phyloP scores from a whole-genome alignment of 2,888 invertebrate species.

The Halocaridina rubra region DNA sequence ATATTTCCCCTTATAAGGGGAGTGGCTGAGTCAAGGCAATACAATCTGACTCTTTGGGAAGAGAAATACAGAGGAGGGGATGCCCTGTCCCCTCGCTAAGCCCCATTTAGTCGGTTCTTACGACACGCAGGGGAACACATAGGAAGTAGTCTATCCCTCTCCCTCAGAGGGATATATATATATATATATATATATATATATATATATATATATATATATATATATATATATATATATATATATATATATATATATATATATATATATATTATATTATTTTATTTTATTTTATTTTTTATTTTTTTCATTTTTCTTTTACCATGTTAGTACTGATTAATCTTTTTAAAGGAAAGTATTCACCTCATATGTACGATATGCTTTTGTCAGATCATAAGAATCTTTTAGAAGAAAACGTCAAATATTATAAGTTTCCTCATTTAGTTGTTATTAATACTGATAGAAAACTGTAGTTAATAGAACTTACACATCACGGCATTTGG shows the following conservation, averaged over 20 bases:
- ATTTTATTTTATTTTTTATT: too few relatives aligned
- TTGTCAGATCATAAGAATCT: not conserved
- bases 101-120: too few relatives aligned
- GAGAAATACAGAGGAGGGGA: too few relatives aligned
- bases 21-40: too few relatives aligned
- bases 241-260: not conserved
- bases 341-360: not conserved
- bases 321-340: not conserved
- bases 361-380: not conserved
- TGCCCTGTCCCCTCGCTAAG: too few relatives aligned
- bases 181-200: not conserved
- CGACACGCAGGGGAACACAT: too few relatives aligned
- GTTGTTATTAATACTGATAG: too few relatives aligned
- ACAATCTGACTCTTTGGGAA: too few relatives aligned
- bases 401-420: not conserved
- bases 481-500: constrained; percentile 46
- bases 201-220: constrained; percentile 14
- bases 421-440: not conserved
- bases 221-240: not conserved
- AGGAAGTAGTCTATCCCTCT: too few relatives aligned
- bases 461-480: too few relatives aligned
- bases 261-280: not conserved
- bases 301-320: too few relatives aligned
- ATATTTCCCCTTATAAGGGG: not conserved
- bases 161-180: too few relatives aligned